A percentile compares a stretch with the other conserved stretches of the same genome.
Conservation (phyloP, 2,113 vertebrate genomes). For the Melanocharis versteri region DNA sequence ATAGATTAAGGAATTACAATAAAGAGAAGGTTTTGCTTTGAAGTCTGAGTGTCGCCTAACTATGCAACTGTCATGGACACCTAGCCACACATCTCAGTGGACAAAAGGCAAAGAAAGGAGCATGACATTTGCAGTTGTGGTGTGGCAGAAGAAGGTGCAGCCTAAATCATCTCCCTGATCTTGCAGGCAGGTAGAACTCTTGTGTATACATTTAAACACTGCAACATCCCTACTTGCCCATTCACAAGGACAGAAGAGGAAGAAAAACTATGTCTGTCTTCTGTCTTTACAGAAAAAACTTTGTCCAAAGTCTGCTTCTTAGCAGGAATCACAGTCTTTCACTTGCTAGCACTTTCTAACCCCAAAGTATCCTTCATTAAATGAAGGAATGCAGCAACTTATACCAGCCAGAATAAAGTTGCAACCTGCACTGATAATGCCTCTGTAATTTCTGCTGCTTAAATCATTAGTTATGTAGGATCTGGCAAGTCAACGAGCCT, state of each 20-base stretch:
- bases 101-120: background rate
- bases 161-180: background rate
- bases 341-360: background rate
- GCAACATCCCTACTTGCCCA: background rate
- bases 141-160: background rate
- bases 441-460: background rate
- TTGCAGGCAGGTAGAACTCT: background rate
- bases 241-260: background rate
- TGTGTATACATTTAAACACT: background rate
- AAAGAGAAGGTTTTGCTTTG: background rate
- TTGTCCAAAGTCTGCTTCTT: background rate
- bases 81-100: background rate
- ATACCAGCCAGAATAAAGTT: background rate
- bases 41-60: background rate
- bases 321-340: background rate
- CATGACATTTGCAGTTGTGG: background rate
- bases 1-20: background rate
- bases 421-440: background rate
- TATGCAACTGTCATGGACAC: background rate
- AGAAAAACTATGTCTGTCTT: background rate
- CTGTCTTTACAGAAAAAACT: background rate
- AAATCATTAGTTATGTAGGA: background rate
- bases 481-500: background rate
- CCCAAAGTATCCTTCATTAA: background rate
- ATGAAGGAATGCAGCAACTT: background rate